Percentiles rank a stretch among this genome's conserved stretches.
These are phyloP conservation scores for Cyprinodon tularosa DNA, from an alignment of 2,113 vertebrate genomes.

Conservation along the genomic window DNA sequence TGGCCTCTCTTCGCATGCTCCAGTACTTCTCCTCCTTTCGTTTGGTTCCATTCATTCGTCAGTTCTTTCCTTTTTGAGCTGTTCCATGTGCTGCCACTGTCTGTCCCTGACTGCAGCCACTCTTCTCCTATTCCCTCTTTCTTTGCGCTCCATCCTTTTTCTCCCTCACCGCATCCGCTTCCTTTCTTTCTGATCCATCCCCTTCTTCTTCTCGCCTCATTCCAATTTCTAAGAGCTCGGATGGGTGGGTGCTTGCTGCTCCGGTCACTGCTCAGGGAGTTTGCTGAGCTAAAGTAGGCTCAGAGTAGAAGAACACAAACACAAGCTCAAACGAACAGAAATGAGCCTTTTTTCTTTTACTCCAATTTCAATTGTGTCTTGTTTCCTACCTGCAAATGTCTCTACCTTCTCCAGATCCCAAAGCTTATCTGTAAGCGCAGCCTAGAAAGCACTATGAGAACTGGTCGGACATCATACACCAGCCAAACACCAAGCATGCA, in stretches of 20 bases:
- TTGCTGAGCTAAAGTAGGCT: conserved; percentile 64
- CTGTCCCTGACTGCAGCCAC: conserved; percentile 40
- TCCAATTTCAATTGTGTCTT: conserved; percentile 75
- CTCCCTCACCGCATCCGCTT: conserved; percentile 54
- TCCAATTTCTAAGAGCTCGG: conserved; percentile 70
- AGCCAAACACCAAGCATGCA: conserved; percentile 59
- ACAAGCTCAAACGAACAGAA: conserved; percentile 47
- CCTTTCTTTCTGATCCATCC: conserved; percentile 74
- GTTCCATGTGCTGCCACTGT: conserved; percentile 61
- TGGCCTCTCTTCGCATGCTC: conserved; percentile 73
- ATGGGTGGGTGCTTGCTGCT: conserved; percentile 41
- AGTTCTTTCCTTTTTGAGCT: conserved; percentile 72
- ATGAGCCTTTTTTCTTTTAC: conserved; percentile 61
- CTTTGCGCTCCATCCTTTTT: conserved; percentile 74
- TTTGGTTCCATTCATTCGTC: conserved; percentile 72
- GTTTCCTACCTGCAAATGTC: conserved; percentile 66
- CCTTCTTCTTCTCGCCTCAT: conserved; percentile 59
- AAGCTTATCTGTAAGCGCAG: conserved; percentile 72
- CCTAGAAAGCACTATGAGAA: conserved; percentile 64
- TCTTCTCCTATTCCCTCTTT: conserved; percentile 66
- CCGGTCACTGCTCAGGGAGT: conserved; percentile 73
- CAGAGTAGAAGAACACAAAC: conserved; percentile 40
- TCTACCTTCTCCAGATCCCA: conserved; percentile 71
- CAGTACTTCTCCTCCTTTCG: conserved; percentile 78
- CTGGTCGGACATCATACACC: conserved; percentile 76